A percentile compares a stretch with the other conserved stretches of the same genome.
phyloP scores from a whole-genome alignment of 2,113 vertebrate genomes.

The Athene cunicularia region DNA sequence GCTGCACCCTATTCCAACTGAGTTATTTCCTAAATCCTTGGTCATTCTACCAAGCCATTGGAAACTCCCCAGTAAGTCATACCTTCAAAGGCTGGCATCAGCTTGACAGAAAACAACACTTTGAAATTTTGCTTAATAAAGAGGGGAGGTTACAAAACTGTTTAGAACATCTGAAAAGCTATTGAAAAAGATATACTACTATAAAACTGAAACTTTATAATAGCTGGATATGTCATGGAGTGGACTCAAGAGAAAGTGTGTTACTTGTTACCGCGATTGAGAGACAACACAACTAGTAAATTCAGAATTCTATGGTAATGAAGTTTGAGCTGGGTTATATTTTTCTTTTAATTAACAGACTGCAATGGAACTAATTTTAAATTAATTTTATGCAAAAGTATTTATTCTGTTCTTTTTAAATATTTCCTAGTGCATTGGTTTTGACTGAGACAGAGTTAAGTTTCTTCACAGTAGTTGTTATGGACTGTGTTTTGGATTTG shows the following conservation, averaged over 20 bases:
- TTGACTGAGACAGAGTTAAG: neutral
- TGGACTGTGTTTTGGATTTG: neutral
- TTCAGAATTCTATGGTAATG: neutral
- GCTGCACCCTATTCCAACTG: neutral
- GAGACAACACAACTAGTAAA: neutral
- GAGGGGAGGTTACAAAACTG: neutral
- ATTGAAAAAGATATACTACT: neutral
- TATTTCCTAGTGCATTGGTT: neutral
- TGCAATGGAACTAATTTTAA: neutral
- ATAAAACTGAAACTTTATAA: neutral
- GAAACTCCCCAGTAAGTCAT: neutral
- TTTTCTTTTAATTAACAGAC: neutral
- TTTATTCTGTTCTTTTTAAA: neutral
- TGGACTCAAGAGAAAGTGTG: neutral
- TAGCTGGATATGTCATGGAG: neutral
- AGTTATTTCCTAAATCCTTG: neutral
- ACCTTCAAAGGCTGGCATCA: neutral
- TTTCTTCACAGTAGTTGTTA: neutral
- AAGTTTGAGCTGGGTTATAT: neutral
- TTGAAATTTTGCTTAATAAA: neutral
- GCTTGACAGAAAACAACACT: neutral
- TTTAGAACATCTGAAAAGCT: neutral
- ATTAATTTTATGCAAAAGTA: neutral
- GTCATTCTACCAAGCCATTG: neutral
- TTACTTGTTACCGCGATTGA: neutral